Evolutionary conservation across 2,888 invertebrate genomes (phyloP).

Genomic region (Agrenia bidenticulata): DNA sequence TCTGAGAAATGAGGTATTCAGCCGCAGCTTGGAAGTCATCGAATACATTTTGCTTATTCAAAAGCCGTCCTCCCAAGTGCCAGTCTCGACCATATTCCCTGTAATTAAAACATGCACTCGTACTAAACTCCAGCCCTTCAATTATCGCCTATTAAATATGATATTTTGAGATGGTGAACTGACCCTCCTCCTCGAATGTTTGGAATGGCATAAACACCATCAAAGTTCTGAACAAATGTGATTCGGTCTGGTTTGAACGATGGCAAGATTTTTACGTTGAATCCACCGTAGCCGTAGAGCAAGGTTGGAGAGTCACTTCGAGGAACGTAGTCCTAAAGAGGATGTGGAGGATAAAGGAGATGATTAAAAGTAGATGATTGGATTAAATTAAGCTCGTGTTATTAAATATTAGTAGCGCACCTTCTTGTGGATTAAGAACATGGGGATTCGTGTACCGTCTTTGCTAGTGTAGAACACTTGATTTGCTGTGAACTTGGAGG

Average conservation of each 20-base stretch:
- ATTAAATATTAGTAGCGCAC: constrained; percentile 14
- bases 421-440: constrained; percentile 86
- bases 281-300: constrained; percentile 95
- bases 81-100: constrained; percentile 69
- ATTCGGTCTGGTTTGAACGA: constrained; percentile 83
- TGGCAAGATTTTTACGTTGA: constrained; percentile 88
- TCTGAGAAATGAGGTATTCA: constrained; percentile 75
- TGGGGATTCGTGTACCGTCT: constrained; percentile 90
- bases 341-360: background rate
- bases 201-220: constrained; percentile 85
- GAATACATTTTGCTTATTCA: constrained; percentile 95
- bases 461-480: constrained; percentile 91
- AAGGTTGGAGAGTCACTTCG: constrained; percentile 77
- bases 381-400: too few species aligned
- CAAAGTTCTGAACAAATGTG: constrained; percentile 83
- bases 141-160: background rate
- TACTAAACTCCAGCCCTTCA: background rate
- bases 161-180: background rate
- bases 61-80: constrained; percentile 88
- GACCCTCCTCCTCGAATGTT: constrained; percentile 91
- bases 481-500: constrained; percentile 73
- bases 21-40: constrained; percentile 94
- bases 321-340: constrained; percentile 24
- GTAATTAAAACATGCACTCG: constrained; percentile 1
- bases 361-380: too few species aligned